Evolutionary conservation across 2,888 invertebrate genomes (phyloP), one percentile per base, ranked within the genome.

Genomic region (Leptarthrus brevirostris): DNA sequence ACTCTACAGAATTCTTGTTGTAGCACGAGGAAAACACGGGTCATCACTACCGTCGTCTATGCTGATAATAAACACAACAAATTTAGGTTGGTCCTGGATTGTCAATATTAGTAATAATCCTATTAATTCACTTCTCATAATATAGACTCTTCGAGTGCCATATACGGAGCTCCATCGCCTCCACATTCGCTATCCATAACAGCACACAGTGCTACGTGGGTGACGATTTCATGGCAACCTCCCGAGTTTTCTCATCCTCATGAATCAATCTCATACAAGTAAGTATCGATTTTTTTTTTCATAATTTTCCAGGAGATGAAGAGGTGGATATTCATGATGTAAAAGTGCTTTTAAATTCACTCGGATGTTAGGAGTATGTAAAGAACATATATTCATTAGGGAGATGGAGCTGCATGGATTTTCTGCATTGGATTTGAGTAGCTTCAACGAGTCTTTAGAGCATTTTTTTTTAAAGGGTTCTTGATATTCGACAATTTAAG

Each of bases 171-270:
- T 2, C 91, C 93, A 4, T 93, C 94, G 0, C 92, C 93, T 0
- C 94, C 94, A 0, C 94, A 94, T 83, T 91, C 93, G 0, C 84
- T 95, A 56, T 89, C 92, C 0, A 91, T 94, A 26, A 89, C 92
- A 0, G 89, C 91, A 5, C 93, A 93, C 82, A 93, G 93, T 61
- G 93, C 94, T 56, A 93, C 93, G 3, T 93, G 91, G 90, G 90
- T 94, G 58, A 90, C 92, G 0, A 88, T 95, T 71, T 88, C 90
- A 10, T 95, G 95, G 95, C 93, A 94, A 80, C 93, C 94, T 2
- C 94, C 95, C 2, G 92, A 93, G 85, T 92, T 92, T 84, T 91
- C 92, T 44, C 91, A 92, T 81, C 93, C 93, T 0, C 90, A 92
- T 70, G 93, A 94, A 82, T 89, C 90, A 80, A 89, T 94, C 73